These are phyloP conservation scores for Ascidia mentula DNA, from an alignment of 23 tunicate species.

Conservation along the genomic window DNA sequence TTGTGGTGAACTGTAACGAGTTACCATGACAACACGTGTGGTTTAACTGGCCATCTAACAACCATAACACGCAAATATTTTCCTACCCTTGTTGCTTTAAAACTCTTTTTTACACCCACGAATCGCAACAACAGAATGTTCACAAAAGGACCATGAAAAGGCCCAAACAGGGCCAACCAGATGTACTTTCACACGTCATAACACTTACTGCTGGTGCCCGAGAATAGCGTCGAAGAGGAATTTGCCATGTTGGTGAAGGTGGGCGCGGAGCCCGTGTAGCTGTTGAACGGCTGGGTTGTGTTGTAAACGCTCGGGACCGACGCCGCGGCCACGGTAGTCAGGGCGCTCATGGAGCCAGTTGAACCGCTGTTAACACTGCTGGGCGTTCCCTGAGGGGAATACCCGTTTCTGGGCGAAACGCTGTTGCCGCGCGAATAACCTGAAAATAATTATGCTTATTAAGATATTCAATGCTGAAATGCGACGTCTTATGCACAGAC, in stretches of 20 bases:
- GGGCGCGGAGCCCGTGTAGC: slow-evolving; percentile 57
- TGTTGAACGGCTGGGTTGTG: slow-evolving; percentile 43
- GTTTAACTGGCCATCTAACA: too few species aligned
- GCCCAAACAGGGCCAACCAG: too few species aligned
- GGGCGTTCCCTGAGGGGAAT: slow-evolving; percentile 81
- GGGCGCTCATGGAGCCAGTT: slow-evolving; percentile 13
- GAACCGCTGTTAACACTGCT: slow-evolving; percentile 33
- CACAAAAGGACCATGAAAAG: too few species aligned
- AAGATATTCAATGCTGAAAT: too few species aligned
- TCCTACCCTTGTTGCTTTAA: too few species aligned
- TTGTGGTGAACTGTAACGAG: slow-evolving; percentile 82
- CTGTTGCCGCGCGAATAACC: slow-evolving; percentile 86
- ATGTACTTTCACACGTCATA: too few species aligned
- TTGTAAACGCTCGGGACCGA: slow-evolving; percentile 59
- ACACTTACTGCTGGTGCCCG: slow-evolving; percentile 56
- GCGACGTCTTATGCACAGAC: too few species aligned
- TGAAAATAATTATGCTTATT: not conserved
- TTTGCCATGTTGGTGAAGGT: slow-evolving; percentile 77
- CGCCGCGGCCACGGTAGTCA: slow-evolving; percentile 44
- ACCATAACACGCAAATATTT: too few species aligned
- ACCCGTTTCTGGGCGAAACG: slow-evolving; percentile 70
- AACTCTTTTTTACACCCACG: too few species aligned
- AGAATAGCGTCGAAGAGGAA: slow-evolving; percentile 39
- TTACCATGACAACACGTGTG: too few species aligned
- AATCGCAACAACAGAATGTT: too few species aligned